A percentile compares a stretch with the other conserved stretches of the same genome.
Evolutionary conservation across 2,113 vertebrate genomes (phyloP).

Genomic region (Paratilapia polleni): DNA sequence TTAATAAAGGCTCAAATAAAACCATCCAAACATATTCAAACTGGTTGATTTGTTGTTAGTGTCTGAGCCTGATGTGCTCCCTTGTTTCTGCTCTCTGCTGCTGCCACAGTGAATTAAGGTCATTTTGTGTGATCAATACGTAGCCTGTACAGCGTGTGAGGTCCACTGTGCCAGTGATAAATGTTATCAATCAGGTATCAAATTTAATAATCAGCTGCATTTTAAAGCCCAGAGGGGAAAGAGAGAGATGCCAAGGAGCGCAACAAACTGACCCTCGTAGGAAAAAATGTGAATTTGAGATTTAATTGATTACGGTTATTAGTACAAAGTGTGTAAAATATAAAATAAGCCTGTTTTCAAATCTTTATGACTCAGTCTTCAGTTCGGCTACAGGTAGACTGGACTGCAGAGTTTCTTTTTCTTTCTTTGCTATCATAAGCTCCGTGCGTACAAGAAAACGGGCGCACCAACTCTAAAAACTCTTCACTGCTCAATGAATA

Average conservation of each 20-base stretch:
- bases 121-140: slow-evolving; percentile 14
- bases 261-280: not conserved
- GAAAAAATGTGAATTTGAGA: not conserved
- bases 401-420: not conserved
- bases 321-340: not conserved
- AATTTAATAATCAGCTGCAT: not conserved
- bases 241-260: not conserved
- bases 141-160: not conserved
- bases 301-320: not conserved
- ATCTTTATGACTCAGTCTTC: not conserved
- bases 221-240: not conserved
- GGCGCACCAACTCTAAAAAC: not conserved
- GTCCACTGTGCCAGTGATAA: not conserved
- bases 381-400: too few species aligned
- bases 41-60: not conserved
- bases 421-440: not conserved
- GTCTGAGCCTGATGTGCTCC: too few species aligned
- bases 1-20: not conserved
- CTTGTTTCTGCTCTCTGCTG: not conserved
- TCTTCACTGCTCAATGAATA: too few species aligned
- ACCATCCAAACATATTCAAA: not conserved
- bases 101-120: not conserved
- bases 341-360: not conserved
- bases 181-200: not conserved
- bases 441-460: not conserved